Percentiles rank a stretch among this genome's conserved stretches.
Evolutionary conservation across 2,888 invertebrate species (phyloP).

Genomic region (Brenthis ino): DNA sequence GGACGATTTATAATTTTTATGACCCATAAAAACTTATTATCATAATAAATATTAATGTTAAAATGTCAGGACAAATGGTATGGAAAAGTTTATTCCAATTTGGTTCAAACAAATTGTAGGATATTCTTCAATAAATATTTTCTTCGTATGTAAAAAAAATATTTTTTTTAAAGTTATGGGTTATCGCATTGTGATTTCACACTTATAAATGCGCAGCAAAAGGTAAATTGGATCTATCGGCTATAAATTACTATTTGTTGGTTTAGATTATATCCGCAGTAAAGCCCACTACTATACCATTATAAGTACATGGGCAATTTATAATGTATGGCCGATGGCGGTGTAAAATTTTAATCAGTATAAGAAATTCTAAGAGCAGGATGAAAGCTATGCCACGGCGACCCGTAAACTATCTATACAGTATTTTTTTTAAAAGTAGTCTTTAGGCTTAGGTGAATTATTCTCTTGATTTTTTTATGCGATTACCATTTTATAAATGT

Average conservation of each 20-base stretch:
- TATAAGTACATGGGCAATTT: background rate
- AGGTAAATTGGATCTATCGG: background rate
- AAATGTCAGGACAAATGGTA: background rate
- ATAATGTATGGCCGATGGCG: no score
- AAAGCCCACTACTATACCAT: background rate
- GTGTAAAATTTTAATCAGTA: no score
- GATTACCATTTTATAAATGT: no score
- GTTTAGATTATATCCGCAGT: background rate
- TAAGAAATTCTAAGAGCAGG: no score
- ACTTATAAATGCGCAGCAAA: background rate
- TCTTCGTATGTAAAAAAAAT: no score
- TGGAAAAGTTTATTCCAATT: background rate
- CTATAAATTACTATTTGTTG: background rate
- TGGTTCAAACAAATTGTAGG: background rate
- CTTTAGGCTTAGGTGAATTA: no score
- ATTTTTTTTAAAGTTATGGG: background rate
- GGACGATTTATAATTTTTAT: background rate
- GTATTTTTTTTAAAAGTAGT: no score
- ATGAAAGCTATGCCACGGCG: no score
- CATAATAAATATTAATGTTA: background rate
- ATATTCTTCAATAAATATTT: background rate
- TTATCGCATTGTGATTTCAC: constrained; percentile 1
- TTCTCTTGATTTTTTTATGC: no score
- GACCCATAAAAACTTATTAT: background rate
- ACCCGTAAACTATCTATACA: no score